phyloP scores from a whole-genome alignment of 2,113 vertebrate species.

The Myotis yumanensis region DNA sequence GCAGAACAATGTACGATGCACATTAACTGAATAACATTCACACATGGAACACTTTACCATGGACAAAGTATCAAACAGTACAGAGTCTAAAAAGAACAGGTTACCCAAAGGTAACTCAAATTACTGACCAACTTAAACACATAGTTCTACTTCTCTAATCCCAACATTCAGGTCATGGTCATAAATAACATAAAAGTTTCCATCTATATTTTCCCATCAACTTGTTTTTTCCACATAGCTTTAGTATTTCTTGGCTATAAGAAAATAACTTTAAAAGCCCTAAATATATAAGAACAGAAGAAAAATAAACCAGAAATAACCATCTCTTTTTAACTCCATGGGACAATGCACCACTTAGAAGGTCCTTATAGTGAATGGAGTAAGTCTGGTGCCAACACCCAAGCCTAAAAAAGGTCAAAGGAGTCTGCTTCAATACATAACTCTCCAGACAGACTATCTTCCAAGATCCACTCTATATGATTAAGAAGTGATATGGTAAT shows the following conservation, averaged over 20 bases:
- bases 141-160: slow-evolving; percentile 20
- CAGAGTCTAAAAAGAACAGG: background rate
- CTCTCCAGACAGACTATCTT: background rate
- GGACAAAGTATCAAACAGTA: background rate
- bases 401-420: background rate
- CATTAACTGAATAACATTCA: slow-evolving; percentile 5
- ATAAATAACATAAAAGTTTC: slow-evolving; percentile 33
- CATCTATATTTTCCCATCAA: slow-evolving; percentile 2
- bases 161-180: background rate
- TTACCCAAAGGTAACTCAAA: slow-evolving; percentile 16
- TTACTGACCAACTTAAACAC: slow-evolving; percentile 34
- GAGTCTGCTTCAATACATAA: background rate
- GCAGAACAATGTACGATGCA: background rate
- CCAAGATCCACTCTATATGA: background rate
- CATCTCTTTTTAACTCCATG: background rate
- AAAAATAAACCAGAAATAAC: background rate
- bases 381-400: background rate
- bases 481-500: background rate
- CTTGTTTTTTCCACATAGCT: slow-evolving; percentile 22
- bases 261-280: slow-evolving; percentile 25
- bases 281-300: background rate
- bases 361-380: background rate
- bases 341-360: background rate
- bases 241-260: slow-evolving; percentile 10
- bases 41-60: background rate